Conservation (phyloP, 2,797 vertebrate species). For the Melanotaenia parkinsoni region DNA sequence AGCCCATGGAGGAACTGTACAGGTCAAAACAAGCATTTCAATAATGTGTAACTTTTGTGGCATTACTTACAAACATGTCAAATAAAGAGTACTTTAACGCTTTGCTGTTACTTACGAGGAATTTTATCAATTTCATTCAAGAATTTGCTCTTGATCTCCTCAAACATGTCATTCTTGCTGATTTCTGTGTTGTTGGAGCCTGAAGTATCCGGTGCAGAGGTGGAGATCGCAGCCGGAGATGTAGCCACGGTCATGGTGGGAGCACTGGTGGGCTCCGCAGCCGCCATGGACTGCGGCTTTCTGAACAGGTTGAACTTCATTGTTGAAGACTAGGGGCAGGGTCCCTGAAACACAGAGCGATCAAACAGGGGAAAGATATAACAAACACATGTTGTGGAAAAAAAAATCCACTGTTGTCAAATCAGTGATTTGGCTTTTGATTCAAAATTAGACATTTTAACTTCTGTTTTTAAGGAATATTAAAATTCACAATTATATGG, state of each 20-base stretch:
- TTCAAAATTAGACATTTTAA: no score
- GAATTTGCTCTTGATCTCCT: slow-evolving; percentile 92
- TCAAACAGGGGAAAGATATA: background rate
- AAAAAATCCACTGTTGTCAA: background rate
- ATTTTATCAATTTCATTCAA: slow-evolving; percentile 96
- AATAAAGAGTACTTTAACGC: background rate
- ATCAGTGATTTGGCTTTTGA: no score
- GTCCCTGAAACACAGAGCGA: slow-evolving; percentile 62
- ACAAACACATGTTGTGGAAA: background rate
- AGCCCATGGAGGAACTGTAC: slow-evolving; percentile 94
- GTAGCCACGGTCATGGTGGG: slow-evolving; percentile 71
- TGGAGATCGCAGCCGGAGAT: slow-evolving; percentile 70
- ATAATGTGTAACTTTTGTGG: background rate
- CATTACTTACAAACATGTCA: background rate
- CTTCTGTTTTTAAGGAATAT: no score
- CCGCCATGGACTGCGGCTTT: slow-evolving; percentile 73
- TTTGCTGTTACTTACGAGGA: slow-evolving; percentile 85
- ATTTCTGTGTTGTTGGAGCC: slow-evolving; percentile 83
- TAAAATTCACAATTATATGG: no score
- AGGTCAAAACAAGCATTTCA: slow-evolving; percentile 23
- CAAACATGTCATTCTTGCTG: slow-evolving; percentile 89
- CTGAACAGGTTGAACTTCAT: slow-evolving; percentile 86
- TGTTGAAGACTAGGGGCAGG: slow-evolving; percentile 65
- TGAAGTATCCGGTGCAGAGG: slow-evolving; percentile 83
- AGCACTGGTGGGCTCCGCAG: slow-evolving; percentile 76